Evolutionary conservation across 1,140 invertebrate species (phyloP).

Genomic region (Mizuhopecten yessoensis): DNA sequence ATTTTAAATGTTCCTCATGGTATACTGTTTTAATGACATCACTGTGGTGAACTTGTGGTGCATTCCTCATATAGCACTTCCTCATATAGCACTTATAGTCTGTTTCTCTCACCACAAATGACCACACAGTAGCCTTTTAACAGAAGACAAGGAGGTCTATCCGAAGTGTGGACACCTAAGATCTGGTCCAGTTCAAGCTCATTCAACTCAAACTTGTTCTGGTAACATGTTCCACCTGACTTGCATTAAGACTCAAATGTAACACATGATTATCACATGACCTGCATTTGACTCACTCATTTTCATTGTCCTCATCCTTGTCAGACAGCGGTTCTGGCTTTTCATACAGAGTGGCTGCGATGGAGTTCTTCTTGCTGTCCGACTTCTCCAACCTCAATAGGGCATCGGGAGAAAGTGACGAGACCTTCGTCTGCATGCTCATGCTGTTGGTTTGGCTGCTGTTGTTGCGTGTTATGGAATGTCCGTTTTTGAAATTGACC

Average conservation of each 20-base stretch:
- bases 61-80: too few relatives aligned
- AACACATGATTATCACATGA: not conserved
- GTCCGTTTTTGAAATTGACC: conserved; percentile 66
- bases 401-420: conserved; percentile 43
- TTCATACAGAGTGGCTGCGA: conserved; percentile 52
- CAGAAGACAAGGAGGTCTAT: too few relatives aligned
- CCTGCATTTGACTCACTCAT: not conserved
- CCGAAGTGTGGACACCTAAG: too few relatives aligned
- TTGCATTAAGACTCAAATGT: not conserved
- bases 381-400: conserved; percentile 47
- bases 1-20: not conserved
- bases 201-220: not conserved
- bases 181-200: not conserved
- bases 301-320: conserved; percentile 45
- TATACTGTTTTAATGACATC: not conserved
- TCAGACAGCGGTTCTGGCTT: conserved; percentile 47
- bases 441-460: conserved; percentile 67
- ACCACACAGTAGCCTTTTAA: too few relatives aligned
- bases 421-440: conserved; percentile 64
- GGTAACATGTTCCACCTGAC: too few relatives aligned
- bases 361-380: conserved; percentile 47
- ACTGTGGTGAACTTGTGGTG: too few relatives aligned
- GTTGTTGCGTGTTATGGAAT: conserved; percentile 67
- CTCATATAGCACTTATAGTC: too few relatives aligned
- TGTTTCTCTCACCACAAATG: too few relatives aligned